Conservation (phyloP, 2,797 vertebrate genomes). For the Gymnodraco acuticeps region DNA sequence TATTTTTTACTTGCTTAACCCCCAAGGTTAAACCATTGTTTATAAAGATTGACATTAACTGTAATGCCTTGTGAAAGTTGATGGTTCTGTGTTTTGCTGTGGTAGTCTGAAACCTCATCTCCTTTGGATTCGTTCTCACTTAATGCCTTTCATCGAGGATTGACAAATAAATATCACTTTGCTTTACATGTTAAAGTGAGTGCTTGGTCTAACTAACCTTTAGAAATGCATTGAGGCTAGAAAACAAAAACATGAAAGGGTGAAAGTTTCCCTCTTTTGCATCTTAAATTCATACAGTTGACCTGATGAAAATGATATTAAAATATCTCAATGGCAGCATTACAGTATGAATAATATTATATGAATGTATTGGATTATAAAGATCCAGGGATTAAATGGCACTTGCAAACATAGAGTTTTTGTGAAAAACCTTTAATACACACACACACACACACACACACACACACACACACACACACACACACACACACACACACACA, state of each 20-base stretch:
- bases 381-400: neutral
- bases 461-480: too few relatives aligned
- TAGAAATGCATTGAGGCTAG: neutral
- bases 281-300: neutral
- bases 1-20: slow-evolving; percentile 35
- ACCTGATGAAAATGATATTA: too few relatives aligned
- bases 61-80: slow-evolving; percentile 6
- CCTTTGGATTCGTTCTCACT: slow-evolving; percentile 12
- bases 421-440: neutral
- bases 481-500: too few relatives aligned
- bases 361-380: neutral
- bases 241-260: neutral
- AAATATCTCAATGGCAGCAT: too few relatives aligned
- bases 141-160: too few relatives aligned
- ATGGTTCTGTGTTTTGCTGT: neutral
- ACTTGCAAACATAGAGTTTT: neutral
- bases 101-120: slow-evolving; percentile 8
- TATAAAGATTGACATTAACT: slow-evolving; percentile 26
- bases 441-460: too few relatives aligned
- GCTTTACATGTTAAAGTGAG: neutral
- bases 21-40: slow-evolving; percentile 26
- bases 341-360: neutral
- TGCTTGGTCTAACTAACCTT: neutral
- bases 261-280: neutral
- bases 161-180: too few relatives aligned